A percentile compares a stretch with the other conserved stretches of the same genome.
Conservation (phyloP, 2,113 vertebrate species). For the Pavo muticus region DNA sequence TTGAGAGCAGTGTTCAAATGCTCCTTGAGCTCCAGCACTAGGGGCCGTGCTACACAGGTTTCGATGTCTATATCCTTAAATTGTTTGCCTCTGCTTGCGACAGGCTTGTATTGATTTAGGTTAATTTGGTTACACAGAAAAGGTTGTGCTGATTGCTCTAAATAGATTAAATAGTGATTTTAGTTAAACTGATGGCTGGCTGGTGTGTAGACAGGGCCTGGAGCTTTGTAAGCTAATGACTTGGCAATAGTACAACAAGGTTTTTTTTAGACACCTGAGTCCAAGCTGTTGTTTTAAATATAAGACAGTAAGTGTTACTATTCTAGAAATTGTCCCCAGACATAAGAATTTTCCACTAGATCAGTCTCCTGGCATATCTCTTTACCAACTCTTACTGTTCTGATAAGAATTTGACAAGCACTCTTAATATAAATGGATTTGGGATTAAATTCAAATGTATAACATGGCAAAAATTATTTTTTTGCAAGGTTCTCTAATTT, state of each 20-base stretch:
- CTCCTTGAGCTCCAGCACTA: no score
- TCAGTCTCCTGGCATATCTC: background rate
- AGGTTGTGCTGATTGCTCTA: conserved; percentile 66
- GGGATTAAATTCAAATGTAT: background rate
- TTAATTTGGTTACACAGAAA: conserved; percentile 60
- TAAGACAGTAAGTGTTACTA: background rate
- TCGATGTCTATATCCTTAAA: conserved; percentile 2
- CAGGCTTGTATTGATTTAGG: conserved; percentile 53
- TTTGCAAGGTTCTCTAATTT: background rate
- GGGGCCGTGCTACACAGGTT: background rate
- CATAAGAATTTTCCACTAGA: background rate
- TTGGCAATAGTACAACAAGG: conserved; percentile 37
- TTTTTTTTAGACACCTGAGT: conserved; percentile 16
- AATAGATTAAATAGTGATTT: conserved; percentile 65
- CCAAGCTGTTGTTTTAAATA: conserved; percentile 27
- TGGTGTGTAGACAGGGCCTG: conserved; percentile 65
- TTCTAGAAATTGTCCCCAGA: background rate
- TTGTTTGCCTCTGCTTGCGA: conserved; percentile 40
- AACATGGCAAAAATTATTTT: background rate
- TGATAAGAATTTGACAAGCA: background rate
- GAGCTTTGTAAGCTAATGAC: conserved; percentile 68
- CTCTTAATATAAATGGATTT: background rate
- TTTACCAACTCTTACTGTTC: background rate
- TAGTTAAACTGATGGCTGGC: conserved; percentile 52
- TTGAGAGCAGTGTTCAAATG: no score